Base-by-base conservation (phyloP, 2,113 vertebrate species). In the Leptocoma aspasia region DNA sequence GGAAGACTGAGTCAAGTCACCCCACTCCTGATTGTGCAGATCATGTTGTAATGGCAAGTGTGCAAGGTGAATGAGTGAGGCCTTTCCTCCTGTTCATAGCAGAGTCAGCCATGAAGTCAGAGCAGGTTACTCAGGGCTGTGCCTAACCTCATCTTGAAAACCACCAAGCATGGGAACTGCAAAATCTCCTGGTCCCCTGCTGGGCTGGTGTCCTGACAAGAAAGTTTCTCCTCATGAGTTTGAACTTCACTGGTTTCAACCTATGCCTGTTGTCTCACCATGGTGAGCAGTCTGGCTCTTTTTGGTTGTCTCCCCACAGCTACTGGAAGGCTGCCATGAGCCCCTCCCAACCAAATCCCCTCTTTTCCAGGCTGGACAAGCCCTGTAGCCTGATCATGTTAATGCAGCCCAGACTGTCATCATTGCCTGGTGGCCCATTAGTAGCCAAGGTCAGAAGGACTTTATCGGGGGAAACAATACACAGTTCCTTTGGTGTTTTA, bases 371-470 rank as follows among this genome's bases (percentile, higher is more conserved):
- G n/a, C 8, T 11, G 6, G 61, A 45, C 11, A 68, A 50, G 22
- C 47, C 6, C 14, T 15, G 12, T 30, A 47, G n/a, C 31, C 21
- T 73, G 65, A 17, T 47, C 18, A 9, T 18, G 11, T 44, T 59
- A 70, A 24, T 28, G 49, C 27, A 92, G 50, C 23, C 23, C 33
- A 39, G 41, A 41, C 17, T 69, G 19, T 20, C 15, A 3, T 49
- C 15, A 3, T 4, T 42, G 30, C 3, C 1, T 7, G 9, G 17
- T 2, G 3, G 16, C 23, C 42, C 7, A 1, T 37, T 52, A 52
- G 57, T 14, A 64, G 31, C n/a, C 73, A 65, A 82, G 49, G 21
- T 50, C n/a, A 86, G 71, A 78, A 37, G 23, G 65, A 30, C 28
- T 50, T 10, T 27, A 49, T 20, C 10, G 8, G 11, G 41, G 28